phyloP scores from a whole-genome alignment of 2,113 vertebrate species.

The Pedetes capensis region DNA sequence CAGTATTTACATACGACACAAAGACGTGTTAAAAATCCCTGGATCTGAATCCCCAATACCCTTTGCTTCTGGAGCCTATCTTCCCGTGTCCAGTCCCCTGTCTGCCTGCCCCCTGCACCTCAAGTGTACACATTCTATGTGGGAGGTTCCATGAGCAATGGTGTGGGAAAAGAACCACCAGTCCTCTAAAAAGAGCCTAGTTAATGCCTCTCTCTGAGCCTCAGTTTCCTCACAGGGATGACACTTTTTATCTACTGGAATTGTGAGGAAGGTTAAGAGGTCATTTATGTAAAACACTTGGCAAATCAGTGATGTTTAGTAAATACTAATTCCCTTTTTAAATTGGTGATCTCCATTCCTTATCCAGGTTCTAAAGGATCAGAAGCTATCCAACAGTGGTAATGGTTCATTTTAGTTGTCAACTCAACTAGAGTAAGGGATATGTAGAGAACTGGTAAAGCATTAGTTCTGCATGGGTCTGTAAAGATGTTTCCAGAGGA shows the following conservation, averaged over 20 bases:
- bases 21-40: background rate
- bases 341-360: background rate
- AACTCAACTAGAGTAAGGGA: background rate
- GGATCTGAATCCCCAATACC: background rate
- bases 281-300: background rate
- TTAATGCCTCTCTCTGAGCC: background rate
- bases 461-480: background rate
- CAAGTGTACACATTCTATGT: background rate
- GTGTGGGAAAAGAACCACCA: background rate
- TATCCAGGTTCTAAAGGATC: background rate
- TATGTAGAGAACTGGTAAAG: background rate
- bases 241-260: background rate
- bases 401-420: background rate
- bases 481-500: background rate
- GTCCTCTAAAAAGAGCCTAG: background rate
- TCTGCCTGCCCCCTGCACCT: background rate
- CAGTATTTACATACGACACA: background rate
- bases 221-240: background rate
- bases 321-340: background rate
- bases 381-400: background rate
- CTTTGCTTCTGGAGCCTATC: background rate
- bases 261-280: background rate
- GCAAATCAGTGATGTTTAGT: background rate
- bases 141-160: background rate
- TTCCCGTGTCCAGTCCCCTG: background rate